A percentile compares a stretch with the other conserved stretches of the same genome.
phyloP scores from a whole-genome alignment of 1,140 invertebrate species.

The Ips typographus region DNA sequence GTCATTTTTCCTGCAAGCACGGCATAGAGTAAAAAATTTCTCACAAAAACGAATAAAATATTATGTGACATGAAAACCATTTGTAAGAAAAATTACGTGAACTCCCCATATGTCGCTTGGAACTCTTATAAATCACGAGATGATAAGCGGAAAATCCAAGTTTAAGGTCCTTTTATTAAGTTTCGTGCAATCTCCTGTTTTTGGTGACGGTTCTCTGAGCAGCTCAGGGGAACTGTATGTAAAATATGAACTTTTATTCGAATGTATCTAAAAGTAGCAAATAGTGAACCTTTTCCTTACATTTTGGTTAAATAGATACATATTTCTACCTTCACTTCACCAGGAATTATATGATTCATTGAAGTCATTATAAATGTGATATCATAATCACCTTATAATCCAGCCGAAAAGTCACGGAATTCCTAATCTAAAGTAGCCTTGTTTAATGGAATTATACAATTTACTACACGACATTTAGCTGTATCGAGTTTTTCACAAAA shows the following conservation, averaged over 20 bases:
- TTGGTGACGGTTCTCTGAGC: not conserved
- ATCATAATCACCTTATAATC: too few relatives aligned
- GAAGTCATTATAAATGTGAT: too few relatives aligned
- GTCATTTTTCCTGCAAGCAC: not conserved
- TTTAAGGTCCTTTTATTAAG: conserved; percentile 22
- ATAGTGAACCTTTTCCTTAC: too few relatives aligned
- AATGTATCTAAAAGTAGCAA: too few relatives aligned
- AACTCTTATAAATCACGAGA: conserved; percentile 23
- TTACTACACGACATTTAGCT: conserved; percentile 45
- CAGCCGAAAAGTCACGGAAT: conserved; percentile 42
- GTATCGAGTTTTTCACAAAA: conserved; percentile 40
- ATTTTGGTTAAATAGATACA: too few relatives aligned
- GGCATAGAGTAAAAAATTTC: not conserved
- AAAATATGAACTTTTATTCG: too few relatives aligned
- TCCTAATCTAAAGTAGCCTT: conserved; percentile 45
- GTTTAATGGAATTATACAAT: conserved; percentile 49
- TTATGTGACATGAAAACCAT: conserved; percentile 22
- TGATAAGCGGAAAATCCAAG: conserved; percentile 21
- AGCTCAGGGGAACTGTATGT: too few relatives aligned
- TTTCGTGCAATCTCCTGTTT: not conserved
- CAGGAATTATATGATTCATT: too few relatives aligned
- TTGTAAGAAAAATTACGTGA: conserved; percentile 26
- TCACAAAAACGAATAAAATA: conserved; percentile 16
- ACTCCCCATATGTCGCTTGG: conserved; percentile 19
- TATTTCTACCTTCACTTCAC: too few relatives aligned